These are phyloP conservation scores for Perognathus longimembris DNA, from an alignment of 2,113 vertebrate genomes.

Conservation along the genomic window DNA sequence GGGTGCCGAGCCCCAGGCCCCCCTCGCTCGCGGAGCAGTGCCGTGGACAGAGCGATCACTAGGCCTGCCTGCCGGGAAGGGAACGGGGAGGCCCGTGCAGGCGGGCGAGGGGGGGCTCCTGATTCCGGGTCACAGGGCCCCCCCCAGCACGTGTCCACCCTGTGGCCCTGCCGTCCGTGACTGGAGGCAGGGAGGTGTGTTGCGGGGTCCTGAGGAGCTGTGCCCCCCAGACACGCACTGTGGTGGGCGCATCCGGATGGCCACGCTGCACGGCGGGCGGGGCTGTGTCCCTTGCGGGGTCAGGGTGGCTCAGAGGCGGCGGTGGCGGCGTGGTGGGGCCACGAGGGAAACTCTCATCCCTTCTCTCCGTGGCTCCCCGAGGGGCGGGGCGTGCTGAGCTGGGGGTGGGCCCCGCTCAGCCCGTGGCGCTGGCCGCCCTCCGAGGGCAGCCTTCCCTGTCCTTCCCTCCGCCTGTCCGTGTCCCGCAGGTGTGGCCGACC, in stretches of 20 bases:
- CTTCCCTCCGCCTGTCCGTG: not conserved
- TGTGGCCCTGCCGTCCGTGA: too few species aligned
- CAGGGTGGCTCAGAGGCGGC: too few species aligned
- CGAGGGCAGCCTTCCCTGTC: not conserved
- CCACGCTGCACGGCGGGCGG: too few species aligned
- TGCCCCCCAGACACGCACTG: too few species aligned
- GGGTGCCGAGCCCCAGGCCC: too few species aligned
- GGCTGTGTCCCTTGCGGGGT: too few species aligned
- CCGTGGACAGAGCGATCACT: not conserved
- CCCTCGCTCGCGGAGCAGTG: too few species aligned
- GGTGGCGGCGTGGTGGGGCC: fast-evolving
- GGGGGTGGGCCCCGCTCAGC: not conserved
- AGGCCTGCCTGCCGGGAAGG: not conserved
- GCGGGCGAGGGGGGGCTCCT: not conserved
- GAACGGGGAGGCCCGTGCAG: not conserved
- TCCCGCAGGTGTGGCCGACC: constrained; percentile 94
- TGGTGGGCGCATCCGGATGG: too few species aligned
- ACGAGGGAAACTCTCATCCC: fast-evolving
- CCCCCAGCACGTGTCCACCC: too few species aligned
- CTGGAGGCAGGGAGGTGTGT: too few species aligned
- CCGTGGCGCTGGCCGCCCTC: not conserved
- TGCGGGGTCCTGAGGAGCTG: too few species aligned
- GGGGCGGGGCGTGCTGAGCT: not conserved
- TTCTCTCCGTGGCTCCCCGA: fast-evolving
- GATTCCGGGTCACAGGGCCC: too few species aligned